Conservation (phyloP, 2,797 vertebrate species). For the Sebastiscus albofasciatus region DNA sequence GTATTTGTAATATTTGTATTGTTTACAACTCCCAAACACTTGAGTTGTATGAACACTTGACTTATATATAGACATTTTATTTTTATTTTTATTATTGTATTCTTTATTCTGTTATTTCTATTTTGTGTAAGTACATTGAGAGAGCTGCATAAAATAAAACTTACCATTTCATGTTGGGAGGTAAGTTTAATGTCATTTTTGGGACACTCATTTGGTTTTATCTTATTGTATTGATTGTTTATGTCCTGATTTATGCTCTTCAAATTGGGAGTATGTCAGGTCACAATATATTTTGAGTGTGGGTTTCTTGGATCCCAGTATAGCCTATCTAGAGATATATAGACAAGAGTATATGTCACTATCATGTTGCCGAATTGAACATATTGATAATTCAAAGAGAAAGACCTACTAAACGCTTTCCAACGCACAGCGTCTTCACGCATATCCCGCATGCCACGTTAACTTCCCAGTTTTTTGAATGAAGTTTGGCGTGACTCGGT, state of each 20-base stretch:
- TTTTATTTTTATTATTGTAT: not conserved
- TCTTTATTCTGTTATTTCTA: not conserved
- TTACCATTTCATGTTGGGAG: too few species aligned
- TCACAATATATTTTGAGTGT: not conserved
- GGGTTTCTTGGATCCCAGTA: not conserved
- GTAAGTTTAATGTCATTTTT: too few species aligned
- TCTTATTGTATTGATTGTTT: not conserved
- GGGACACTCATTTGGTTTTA: not conserved
- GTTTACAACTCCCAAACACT: too few species aligned
- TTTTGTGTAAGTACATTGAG: too few species aligned
- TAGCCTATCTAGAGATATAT: not conserved
- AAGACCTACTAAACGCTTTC: not conserved
- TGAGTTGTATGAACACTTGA: too few species aligned
- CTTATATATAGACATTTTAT: too few species aligned
- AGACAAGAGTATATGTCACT: not conserved
- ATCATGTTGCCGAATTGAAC: not conserved
- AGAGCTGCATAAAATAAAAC: too few species aligned
- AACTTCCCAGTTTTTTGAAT: slow-evolving; percentile 11
- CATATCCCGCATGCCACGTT: not conserved
- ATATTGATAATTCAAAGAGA: not conserved
- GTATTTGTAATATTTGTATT: too few species aligned
- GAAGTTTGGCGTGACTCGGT: slow-evolving; percentile 4
- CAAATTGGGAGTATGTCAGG: not conserved
- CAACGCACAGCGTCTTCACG: too few species aligned
- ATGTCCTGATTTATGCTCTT: not conserved